Percentiles rank a stretch among this genome's conserved stretches.
phyloP scores from a whole-genome alignment of 2,797 vertebrate genomes.

The Streptopelia turtur region DNA sequence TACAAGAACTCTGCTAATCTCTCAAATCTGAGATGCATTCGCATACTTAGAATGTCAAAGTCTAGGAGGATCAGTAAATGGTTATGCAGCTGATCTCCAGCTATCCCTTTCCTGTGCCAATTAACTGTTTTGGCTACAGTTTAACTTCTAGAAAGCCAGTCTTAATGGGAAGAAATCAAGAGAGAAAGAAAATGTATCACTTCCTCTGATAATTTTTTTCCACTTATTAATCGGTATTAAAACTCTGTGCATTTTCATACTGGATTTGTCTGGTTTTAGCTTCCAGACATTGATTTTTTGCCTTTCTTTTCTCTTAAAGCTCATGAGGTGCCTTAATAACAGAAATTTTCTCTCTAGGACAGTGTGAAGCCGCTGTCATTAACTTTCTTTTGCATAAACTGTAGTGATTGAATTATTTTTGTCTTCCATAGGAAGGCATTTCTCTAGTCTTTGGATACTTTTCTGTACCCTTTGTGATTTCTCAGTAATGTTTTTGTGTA shows the following conservation, averaged over 20 bases:
- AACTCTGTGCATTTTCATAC: background rate
- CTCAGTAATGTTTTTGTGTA: background rate
- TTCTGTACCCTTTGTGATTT: slow-evolving; percentile 41
- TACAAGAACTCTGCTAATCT: background rate
- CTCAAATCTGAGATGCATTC: background rate
- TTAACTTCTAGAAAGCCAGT: background rate
- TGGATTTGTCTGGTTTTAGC: slow-evolving; percentile 26
- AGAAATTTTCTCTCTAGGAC: slow-evolving; percentile 24
- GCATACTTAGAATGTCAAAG: background rate
- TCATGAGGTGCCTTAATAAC: background rate
- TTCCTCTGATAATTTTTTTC: background rate
- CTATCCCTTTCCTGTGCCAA: background rate
- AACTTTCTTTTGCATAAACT: slow-evolving; percentile 13
- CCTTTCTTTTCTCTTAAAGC: background rate
- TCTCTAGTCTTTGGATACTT: slow-evolving; percentile 27
- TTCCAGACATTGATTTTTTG: background rate
- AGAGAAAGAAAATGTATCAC: background rate
- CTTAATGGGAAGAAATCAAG: background rate
- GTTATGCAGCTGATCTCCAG: background rate
- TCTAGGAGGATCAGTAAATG: background rate
- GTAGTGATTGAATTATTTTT: background rate
- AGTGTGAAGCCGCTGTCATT: background rate
- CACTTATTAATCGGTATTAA: slow-evolving; percentile 5
- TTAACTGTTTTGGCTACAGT: background rate
- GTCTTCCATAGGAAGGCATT: background rate